Base-by-base conservation (phyloP, 2,797 vertebrate genomes). In the Apogon talboti region DNA sequence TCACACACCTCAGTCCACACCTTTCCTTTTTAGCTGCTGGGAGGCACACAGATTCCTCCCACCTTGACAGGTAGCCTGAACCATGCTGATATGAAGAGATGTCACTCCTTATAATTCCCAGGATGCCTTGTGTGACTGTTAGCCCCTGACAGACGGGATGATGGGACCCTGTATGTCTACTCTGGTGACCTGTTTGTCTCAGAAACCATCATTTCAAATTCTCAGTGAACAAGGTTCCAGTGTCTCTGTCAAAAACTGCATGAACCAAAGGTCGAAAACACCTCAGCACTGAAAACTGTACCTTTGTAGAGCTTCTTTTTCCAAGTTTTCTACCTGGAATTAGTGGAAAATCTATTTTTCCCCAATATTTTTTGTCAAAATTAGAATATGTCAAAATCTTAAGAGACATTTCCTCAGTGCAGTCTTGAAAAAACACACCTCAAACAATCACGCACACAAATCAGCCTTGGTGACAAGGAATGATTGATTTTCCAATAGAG, bases 401-500 rank as follows among this genome's bases (percentile, higher is more conserved):
- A 66, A 14, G 0, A 43, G 15, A 42, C 24, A 28, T 28, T 28
- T 28, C 6, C 24, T 28, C 24, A 28, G 57, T 47, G 15, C 61
- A 50, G 50, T 40, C 24, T 49, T 44, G 43, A 24, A 77, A 78
- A 73, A 54, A 15, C 2, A 2, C 38, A 46, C 63, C 70, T 19
- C 49, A 55, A 56, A 74, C 49, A 84, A 49, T 68, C 61, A 50
- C 71, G 60, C 72, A 41, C 38, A 33, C 52, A 21, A 14, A 54
- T 64, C 54, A 53, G 57, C 37, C 24, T 30, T 5, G 16, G 58
- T 67, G 84, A 73, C 77, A 67, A 68, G 67, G 60, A 84, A 61
- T 83, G 84, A 89, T 72, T 87, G 83, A 87, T 83, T 89, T 82
- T 72, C 79, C 82, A 86, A 83, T 70, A 55, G 68, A 73, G 67